Evolutionary conservation across 2,113 vertebrate genomes (phyloP), one percentile per base, ranked within the genome.

Genomic region (Nycticebus coucang): DNA sequence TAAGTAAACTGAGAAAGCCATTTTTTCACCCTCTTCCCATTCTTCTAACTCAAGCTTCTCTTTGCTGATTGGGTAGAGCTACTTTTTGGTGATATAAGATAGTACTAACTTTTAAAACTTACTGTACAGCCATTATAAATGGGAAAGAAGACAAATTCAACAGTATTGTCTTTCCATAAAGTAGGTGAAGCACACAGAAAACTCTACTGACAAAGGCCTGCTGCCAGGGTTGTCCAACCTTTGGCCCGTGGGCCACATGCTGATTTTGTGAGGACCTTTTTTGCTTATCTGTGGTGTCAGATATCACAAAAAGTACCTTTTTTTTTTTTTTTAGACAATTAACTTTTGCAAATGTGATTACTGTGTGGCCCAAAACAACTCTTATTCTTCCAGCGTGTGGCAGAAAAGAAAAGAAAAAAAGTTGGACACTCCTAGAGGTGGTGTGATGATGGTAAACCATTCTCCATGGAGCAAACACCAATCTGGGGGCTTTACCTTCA

Each of bases 11-110:
- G 50, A 60, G 26, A 91, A 22, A 55, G 19, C 60, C 24, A 2
- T 22, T 83, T 0, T 8, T 1, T 2, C 4, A 5, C 3, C 14
- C 1, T 57, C n/a, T 12, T n/a, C 4, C 13, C 4, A 7, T 35
- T 78, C 11, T 89, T 37, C 41, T 18, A 72, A 69, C 17, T 18
- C 5, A 26, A 14, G 37, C 11, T 50, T 75, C 37, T 78, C 57
- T 78, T 33, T 79, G 69, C 45, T 75, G 53, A 26, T 10, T 33
- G n/a, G 7, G 28, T 35, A 15, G 24, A 86, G 3, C 6, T 26
- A 7, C 33, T 77, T 87, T 74, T 30, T 79, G 14, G 26, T 50
- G 26, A 59, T 26, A 0, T 74, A 94, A 60, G 30, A 50, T 17
- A 57, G 19, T 22, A 50, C 24, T 17, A 91, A n/a, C 4, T 6